Evolutionary conservation across 1,140 invertebrate species (phyloP), one percentile per base, ranked within the genome.

Genomic region (Saxidomus purpurata): DNA sequence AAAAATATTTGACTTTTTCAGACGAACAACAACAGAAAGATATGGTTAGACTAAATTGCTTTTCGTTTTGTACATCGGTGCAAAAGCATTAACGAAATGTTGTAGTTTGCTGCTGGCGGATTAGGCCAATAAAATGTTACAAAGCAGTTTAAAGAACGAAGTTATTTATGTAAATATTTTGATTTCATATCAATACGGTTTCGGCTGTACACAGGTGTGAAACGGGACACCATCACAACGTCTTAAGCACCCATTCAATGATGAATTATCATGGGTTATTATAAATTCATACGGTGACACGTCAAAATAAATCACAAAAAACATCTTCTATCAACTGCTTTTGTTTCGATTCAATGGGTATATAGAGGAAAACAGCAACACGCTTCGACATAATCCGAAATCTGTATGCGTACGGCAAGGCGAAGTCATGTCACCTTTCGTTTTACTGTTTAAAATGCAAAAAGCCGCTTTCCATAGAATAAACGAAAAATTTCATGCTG

Each of bases 151-250:
- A 3, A 11, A 55, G 25, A 28, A n/a, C n/a, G 8, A 25, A 63
- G 59, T 63, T 63, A 63, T 82, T 63, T 82, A 82, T 82, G 80
- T 82, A 82, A 82, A 82, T 82, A 82, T 82, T 82, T 82, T 38
- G 61, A 82, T 63, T 43, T 59, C 8, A 25, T 67, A 34, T 82
- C 22, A 67, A 82, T 82, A 82, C 59, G 13, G 31, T 47, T 67
- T 67, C 36, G 22, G n/a, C 13, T 52, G 47, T 34, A 67, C 80
- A 82, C 80, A 82, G 80, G 80, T 82, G 80, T 55, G 52, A 63
- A 63, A 82, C 36, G 15, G 59, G 36, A 52, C 31, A 15, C 28
- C 61, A 52, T 55, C 40, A 22, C 0, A n/a, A n/a, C 34, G 22
- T 82, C 47, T 82, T 43, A 40, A 67, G 40, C 22, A 43, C n/a